Evolutionary conservation across 1,140 invertebrate species (phyloP).

Genomic region (Neuroterus valhalla): DNA sequence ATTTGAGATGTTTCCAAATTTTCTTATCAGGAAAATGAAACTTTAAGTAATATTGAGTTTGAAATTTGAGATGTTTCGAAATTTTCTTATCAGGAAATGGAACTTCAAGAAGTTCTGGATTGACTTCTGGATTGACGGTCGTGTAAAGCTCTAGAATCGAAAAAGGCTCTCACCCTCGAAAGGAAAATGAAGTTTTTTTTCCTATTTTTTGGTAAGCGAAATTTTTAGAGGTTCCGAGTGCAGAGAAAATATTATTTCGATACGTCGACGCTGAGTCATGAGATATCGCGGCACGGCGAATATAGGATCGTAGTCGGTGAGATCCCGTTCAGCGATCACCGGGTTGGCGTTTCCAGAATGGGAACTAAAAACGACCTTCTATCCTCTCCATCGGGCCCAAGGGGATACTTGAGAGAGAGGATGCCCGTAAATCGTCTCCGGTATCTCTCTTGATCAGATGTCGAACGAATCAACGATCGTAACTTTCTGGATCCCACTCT

Average conservation of each 20-base stretch:
- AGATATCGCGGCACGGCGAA: slow-evolving; percentile 14
- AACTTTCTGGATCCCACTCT: slow-evolving; percentile 34
- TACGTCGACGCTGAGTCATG: slow-evolving; percentile 29
- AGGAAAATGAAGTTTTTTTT: slow-evolving; percentile 10
- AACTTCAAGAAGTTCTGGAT: not conserved
- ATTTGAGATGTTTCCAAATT: no score
- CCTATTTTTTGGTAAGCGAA: not conserved
- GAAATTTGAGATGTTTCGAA: no score
- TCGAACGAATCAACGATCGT: slow-evolving; percentile 52
- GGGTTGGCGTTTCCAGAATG: slow-evolving; percentile 41
- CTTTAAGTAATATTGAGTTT: no score
- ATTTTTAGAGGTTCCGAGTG: slow-evolving; percentile 20
- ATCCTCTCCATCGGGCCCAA: slow-evolving; percentile 52
- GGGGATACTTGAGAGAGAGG: slow-evolving; percentile 41
- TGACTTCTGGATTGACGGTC: not conserved
- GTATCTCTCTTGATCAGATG: slow-evolving; percentile 58
- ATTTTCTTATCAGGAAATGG: not conserved
- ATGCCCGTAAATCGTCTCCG: slow-evolving; percentile 57
- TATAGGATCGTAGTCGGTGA: slow-evolving; percentile 20
- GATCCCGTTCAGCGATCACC: slow-evolving; percentile 43
- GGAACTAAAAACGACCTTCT: slow-evolving; percentile 49
- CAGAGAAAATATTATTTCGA: slow-evolving; percentile 25
- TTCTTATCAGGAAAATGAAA: not conserved
- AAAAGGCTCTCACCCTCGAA: not conserved
- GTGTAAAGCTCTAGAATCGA: not conserved